Evolutionary conservation across 2,797 vertebrate species (phyloP), one percentile per base, ranked within the genome.

Genomic region (Tangara arthus): DNA sequence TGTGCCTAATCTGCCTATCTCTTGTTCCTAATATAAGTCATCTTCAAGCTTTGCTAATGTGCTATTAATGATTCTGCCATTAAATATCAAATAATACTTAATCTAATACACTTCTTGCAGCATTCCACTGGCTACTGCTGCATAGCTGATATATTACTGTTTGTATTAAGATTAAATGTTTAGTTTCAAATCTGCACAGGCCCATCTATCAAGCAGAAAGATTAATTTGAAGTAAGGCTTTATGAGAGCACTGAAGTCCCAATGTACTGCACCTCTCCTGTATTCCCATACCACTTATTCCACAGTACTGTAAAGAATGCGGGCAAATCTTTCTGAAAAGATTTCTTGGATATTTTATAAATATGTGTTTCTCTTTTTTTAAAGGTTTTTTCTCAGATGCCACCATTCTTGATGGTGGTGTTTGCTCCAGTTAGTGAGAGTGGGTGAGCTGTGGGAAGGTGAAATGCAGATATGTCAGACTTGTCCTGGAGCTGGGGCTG

Each of bases 31-130:
- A 0, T 46, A 15, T 35, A 93, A 91, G 64, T 92, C 1, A 4
- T 93, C 82, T 55, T 78, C 52, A 63, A 4, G 69, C 69, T 93
- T 88, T 89, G 85, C 86, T 94, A 83, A 85, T 81, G 66, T 39
- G 20, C 72, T 94, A 27, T 72, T 97, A 91, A 91, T 82, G 73
- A 86, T 83, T 82, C 84, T 95, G 80, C 88, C 73, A 81, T 94
- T 65, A 88, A 80, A 72, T 81, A 85, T 79, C 87, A 96, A 96
- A 94, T 96, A 88, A 79, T 88, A 78, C 50, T 90, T 92, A 78
- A 88, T 95, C 72, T 91, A 60, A 76, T 34, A 6, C 7, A 14
- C 44, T 94, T 69, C 49, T 88, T 93, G 41, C 63, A 88, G 61
- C 72, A 70, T 88, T 92, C 79, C 39, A 50, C 56, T 72, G 79